Conservation (phyloP, 2,113 vertebrate species). For the Heterotis niloticus region DNA sequence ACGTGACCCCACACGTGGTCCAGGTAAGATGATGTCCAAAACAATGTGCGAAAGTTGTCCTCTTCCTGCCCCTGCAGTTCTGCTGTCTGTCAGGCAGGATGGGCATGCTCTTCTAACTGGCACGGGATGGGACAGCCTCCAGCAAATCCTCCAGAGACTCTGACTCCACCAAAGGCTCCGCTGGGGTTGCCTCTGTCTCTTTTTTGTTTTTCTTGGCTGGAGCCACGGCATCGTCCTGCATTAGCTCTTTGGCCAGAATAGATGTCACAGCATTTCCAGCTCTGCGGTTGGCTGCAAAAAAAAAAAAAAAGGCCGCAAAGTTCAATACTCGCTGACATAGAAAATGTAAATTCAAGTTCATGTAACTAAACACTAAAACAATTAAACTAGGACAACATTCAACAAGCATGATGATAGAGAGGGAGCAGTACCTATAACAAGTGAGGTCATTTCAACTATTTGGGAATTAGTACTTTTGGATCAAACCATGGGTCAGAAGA, state of each 20-base stretch:
- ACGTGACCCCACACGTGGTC: neutral
- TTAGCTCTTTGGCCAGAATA: constrained; percentile 78
- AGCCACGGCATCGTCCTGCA: constrained; percentile 65
- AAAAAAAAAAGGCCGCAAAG: constrained; percentile 32
- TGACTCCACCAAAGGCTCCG: constrained; percentile 43
- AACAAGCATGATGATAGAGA: too few relatives aligned
- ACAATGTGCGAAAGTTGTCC: neutral
- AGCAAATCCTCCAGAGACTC: constrained; percentile 62
- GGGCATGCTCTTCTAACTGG: constrained; percentile 47
- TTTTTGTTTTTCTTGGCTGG: constrained; percentile 36
- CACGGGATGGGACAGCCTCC: constrained; percentile 46
- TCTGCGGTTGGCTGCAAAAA: constrained; percentile 72
- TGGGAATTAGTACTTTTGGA: too few relatives aligned
- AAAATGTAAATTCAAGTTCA: neutral
- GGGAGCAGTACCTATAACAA: too few relatives aligned
- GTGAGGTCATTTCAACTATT: too few relatives aligned
- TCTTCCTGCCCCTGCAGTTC: neutral
- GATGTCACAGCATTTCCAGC: constrained; percentile 78
- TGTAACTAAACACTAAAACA: too few relatives aligned
- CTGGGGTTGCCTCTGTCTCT: constrained; percentile 33
- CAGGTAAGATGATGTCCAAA: neutral
- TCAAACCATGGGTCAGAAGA: too few relatives aligned
- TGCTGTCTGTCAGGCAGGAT: neutral
- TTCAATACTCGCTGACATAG: neutral
- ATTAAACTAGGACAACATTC: too few relatives aligned